Evolutionary conservation across 1,140 invertebrate species (phyloP), one percentile per base, ranked within the genome.

Genomic region (Drosophila sp.): DNA sequence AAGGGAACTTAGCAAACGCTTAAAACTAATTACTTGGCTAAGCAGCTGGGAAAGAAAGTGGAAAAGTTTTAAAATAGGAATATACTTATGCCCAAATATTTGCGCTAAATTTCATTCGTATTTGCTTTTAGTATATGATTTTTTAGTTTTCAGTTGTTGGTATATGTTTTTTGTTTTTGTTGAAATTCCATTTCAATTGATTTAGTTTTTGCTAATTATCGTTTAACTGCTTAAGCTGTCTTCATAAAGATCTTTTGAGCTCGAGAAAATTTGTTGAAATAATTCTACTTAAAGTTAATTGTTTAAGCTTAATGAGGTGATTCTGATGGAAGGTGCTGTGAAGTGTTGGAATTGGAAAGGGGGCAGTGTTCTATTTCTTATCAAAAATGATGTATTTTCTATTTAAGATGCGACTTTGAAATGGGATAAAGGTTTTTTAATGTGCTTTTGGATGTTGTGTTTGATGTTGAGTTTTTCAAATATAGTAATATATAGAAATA

Each of bases 151-250:
- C n/a, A n/a, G n/a, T n/a, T n/a, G n/a, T n/a, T n/a, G n/a, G 14
- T 53, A 18, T 50, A 45, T 59, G 62, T 56, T 78, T 80, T 54
- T 69, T 66, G 14, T 38, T 72, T 54, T 70, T 56, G 16, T 59
- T 63, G 81, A 86, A 86, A 86, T 86, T 87, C 54, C 71, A 86
- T 86, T 86, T 86, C 81, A 84, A 57, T 71, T 83, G 58, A 41
- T 27, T 11, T 59, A 59, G 11, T 21, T 71, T 80, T 86, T 54
- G 81, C 81, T 86, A 80, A 67, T 65, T 59, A 59, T 56, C 36
- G 18, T 56, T 41, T 58, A 57, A 64, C 14, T 54, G 16, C 34
- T 40, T 80, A 69, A 76, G 81, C 81, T 75, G 81, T 73, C 81
- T 78, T 86, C 59, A 46, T 59, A 50, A 75, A 72, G 61, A 72